Base-by-base conservation (phyloP, 2,888 invertebrate genomes). In the Eugnorisma glareosa region DNA sequence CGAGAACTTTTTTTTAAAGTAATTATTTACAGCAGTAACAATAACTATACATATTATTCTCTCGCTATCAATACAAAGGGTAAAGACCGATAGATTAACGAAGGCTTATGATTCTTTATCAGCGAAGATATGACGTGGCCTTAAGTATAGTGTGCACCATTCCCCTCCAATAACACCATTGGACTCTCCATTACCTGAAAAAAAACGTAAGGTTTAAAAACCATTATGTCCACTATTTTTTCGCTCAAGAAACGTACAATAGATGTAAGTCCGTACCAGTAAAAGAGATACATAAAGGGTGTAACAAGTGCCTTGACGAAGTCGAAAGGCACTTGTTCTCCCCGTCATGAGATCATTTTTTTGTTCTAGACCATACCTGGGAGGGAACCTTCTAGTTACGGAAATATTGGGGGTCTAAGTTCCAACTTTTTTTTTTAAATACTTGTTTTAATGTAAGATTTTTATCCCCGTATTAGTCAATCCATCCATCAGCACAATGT, bases 111-210 rank as follows among this genome's bases (percentile, higher is more conserved):
- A 86, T 85, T 79, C 78, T 80, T 84, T 80, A 82, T 86, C 82
- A 87, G 85, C 86, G 85, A 86, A 87, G 88, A 86, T 86, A 89
- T 89, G 82, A 90, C 80, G 84, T 89, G 86, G 87, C 78, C 88
- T 91, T 92, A 93, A 92, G 90, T 92, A 91, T 90, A 91, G 90
- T 90, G 92, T 92, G 92, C 92, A 93, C 93, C 94, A 87, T 87
- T 86, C 90, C 92, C 90, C 85, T 90, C 89, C 86, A 88, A 90
- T 88, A 84, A 89, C 89, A 89, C 89, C 89, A 86, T 87, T 91
- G 91, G 90, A 92, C 91, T 90, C 88, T 89, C 87, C 82, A 84
- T 88, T 88, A 89, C 89, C 93, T 94, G 92, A 31, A 89, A 91
- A 82, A 72, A n/a, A 63, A 40, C 8, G 48, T 51, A 13, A 13